Conservation (phyloP, 2,888 invertebrate species). For the Diloba caeruleocephala region DNA sequence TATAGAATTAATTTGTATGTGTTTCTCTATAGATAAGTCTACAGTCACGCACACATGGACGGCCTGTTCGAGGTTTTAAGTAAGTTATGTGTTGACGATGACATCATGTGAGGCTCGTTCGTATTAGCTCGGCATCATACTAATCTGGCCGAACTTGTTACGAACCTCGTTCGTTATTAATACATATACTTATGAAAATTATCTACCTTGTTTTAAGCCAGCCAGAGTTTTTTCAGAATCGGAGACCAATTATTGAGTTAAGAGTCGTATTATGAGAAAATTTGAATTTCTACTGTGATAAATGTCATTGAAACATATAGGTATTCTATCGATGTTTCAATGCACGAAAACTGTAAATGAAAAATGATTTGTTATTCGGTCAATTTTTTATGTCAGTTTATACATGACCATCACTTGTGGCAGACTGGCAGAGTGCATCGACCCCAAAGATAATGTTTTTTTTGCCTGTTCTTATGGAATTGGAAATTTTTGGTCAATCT, state of each 20-base stretch:
- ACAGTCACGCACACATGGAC: slow-evolving; percentile 46
- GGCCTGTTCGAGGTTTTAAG: slow-evolving; percentile 48
- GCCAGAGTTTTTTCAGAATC: slow-evolving; percentile 4
- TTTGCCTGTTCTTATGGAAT: slow-evolving; percentile 59
- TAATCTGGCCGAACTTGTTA: slow-evolving; percentile 73
- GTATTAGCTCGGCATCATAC: slow-evolving; percentile 46
- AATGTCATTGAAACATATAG: no score
- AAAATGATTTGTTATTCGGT: slow-evolving; percentile 23
- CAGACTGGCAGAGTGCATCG: slow-evolving; percentile 56
- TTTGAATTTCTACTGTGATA: no score
- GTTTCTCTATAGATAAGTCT: slow-evolving; percentile 54
- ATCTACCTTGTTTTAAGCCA: slow-evolving; percentile 13
- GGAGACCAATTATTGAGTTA: slow-evolving; percentile 10
- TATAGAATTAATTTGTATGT: slow-evolving; percentile 57
- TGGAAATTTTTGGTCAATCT: slow-evolving; percentile 64
- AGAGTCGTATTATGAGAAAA: neutral
- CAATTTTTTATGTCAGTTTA: slow-evolving; percentile 39
- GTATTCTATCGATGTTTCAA: slow-evolving; percentile 19
- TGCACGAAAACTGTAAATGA: slow-evolving; percentile 20
- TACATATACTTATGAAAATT: slow-evolving; percentile 46
- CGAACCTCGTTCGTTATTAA: slow-evolving; percentile 47
- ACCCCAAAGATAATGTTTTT: slow-evolving; percentile 56
- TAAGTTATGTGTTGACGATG: slow-evolving; percentile 63
- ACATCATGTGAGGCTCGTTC: slow-evolving; percentile 66
- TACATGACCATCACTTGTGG: slow-evolving; percentile 45